Evolutionary conservation across 2,113 vertebrate genomes (phyloP).

Genomic region (Atrichornis clamosus): DNA sequence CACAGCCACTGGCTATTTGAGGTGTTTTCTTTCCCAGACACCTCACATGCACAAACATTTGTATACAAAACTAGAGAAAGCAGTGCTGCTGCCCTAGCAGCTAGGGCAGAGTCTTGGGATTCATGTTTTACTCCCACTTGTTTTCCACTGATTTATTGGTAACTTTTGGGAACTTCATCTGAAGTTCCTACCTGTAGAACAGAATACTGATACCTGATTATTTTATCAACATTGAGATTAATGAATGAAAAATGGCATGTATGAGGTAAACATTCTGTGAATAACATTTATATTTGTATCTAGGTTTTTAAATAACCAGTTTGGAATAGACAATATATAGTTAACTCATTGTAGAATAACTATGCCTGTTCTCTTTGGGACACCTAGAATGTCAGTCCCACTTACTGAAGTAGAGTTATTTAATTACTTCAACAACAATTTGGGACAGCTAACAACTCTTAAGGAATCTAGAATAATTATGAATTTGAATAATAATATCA

Average conservation of each 20-base stretch:
- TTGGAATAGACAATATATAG: background rate
- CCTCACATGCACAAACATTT: background rate
- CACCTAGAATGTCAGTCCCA: background rate
- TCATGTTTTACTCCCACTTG: background rate
- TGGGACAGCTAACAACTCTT: background rate
- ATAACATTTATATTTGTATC: background rate
- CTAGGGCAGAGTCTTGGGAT: background rate
- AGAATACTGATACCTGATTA: background rate
- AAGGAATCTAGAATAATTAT: background rate
- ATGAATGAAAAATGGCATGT: background rate
- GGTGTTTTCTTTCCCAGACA: constrained; percentile 33
- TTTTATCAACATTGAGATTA: background rate
- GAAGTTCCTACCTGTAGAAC: background rate
- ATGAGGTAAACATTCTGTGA: background rate
- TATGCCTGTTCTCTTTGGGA: background rate
- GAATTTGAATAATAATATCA: background rate
- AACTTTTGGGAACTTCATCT: background rate
- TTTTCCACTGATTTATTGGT: background rate
- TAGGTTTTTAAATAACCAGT: background rate
- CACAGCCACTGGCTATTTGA: background rate
- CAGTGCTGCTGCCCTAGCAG: background rate
- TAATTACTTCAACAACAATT: background rate
- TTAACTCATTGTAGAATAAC: background rate
- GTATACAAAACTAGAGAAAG: background rate
- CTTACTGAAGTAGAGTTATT: background rate